Conservation (phyloP, 2,113 vertebrate genomes). For the Pelusios castaneus region DNA sequence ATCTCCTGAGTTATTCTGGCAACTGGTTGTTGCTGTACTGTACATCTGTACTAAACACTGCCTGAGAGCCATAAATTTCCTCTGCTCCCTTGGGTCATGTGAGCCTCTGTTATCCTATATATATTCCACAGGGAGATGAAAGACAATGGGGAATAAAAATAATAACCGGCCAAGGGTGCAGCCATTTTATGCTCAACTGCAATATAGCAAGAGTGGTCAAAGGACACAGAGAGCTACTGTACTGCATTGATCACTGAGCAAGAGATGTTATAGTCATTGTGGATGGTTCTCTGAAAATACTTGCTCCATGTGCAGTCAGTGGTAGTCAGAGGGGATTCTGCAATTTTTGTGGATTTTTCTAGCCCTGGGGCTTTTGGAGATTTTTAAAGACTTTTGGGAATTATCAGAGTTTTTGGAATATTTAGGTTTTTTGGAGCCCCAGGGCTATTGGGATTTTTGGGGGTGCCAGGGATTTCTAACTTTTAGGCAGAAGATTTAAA, state of each 20-base stretch:
- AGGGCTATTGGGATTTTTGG: not conserved
- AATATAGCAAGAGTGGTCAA: not conserved
- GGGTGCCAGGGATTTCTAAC: not conserved
- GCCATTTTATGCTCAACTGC: not conserved
- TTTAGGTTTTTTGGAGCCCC: not conserved
- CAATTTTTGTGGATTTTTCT: not conserved
- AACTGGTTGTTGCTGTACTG: slow-evolving; percentile 35
- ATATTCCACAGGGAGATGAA: not conserved
- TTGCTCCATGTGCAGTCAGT: not conserved
- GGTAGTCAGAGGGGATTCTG: not conserved
- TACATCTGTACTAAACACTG: slow-evolving; percentile 57
- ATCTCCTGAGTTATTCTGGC: slow-evolving; percentile 59
- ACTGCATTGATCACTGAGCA: not conserved
- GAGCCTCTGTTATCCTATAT: not conserved
- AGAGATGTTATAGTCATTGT: not conserved
- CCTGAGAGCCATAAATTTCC: slow-evolving; percentile 49
- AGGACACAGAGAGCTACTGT: not conserved
- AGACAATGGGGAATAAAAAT: slow-evolving; percentile 9
- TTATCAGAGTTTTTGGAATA: not conserved
- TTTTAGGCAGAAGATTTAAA: not conserved
- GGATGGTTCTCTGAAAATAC: not conserved
- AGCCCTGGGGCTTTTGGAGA: not conserved
- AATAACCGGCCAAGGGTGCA: not conserved
- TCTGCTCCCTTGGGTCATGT: not conserved
- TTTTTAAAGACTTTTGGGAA: not conserved